These are phyloP conservation scores for Echinometra lucunter DNA, from an alignment of 53 echinoderm and acorn worm species.

Conservation along the genomic window DNA sequence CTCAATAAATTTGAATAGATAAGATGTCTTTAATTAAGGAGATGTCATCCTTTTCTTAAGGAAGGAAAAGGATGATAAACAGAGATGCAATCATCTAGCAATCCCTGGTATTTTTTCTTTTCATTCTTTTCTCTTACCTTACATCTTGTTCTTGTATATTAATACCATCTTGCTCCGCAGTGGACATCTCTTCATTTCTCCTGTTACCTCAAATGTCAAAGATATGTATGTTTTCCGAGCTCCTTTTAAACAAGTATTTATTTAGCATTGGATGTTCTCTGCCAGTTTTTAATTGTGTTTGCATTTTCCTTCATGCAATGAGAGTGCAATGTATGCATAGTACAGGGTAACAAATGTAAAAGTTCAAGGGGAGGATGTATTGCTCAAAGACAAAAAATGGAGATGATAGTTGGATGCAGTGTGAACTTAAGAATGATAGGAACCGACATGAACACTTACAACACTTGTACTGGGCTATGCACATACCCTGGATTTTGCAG, in stretches of 20 bases:
- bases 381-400: slow-evolving; percentile 35
- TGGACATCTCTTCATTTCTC: slow-evolving; percentile 57
- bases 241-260: slow-evolving; percentile 66
- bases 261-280: slow-evolving; percentile 60
- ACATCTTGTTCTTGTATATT: not conserved
- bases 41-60: not conserved
- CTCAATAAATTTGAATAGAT: slow-evolving; percentile 2
- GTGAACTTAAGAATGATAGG: not conserved
- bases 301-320: slow-evolving; percentile 67
- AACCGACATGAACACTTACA: not conserved
- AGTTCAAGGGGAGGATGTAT: slow-evolving; percentile 38
- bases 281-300: slow-evolving; percentile 69
- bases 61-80: not conserved
- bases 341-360: slow-evolving; percentile 66
- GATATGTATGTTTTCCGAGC: slow-evolving; percentile 66
- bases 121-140: not conserved
- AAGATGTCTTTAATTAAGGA: not conserved
- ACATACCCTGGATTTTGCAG: not conserved
- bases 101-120: not conserved
- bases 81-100: not conserved
- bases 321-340: slow-evolving; percentile 70
- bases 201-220: slow-evolving; percentile 65
- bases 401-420: slow-evolving; percentile 42
- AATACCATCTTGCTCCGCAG: not conserved
- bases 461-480: slow-evolving; percentile 32